Evolutionary conservation across 2,888 invertebrate species (phyloP), one percentile per base, ranked within the genome.

Genomic region (Cryptops parisi): DNA sequence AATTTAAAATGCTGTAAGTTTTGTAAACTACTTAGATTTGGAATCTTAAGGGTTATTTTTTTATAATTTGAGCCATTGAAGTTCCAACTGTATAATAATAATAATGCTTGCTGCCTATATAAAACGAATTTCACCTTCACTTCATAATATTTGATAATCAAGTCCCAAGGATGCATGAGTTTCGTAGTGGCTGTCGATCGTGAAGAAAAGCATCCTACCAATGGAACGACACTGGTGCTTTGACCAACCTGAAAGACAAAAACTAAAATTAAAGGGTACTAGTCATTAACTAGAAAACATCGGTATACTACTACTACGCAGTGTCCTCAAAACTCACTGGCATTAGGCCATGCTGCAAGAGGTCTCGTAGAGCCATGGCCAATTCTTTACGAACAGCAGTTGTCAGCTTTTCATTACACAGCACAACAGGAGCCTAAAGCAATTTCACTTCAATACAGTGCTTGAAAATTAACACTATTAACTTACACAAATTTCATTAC

Each of bases 331-430:
- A 23, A 54, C 74, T 68, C 70, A 73, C 65, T 53, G 79, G 77
- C 63, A 78, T 76, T 24, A 93, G 73, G 1, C 98, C 98, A 70
- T 98, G 98, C 67, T 97, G 89, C 60, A 98, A 80, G 25, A 99
- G 74, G 67, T 94, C 90, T 60, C 90, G 76, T 58, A 98, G 74
- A 49, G 91, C 86, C n/a, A 84, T 76, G 17, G 93, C 84, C 53
- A 98, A 76, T 63, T 93, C 87, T 69, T 90, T 90, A 26, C 98
- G 77, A 3, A 98, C 91, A 46, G 86, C 84, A 22, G 82, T 79
- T 1, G 90, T 89, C 47, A 98, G 67, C 59, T 87, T 85, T 57
- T 86, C 83, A 67, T 84, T 83, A 59, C 77, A 76, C 50, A 62
- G 58, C 15, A 65, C 56, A 55, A 72, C 63, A 50, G 71, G 64